Conservation (phyloP, 2,888 invertebrate genomes). For the Oegoconia quadripuncta region DNA sequence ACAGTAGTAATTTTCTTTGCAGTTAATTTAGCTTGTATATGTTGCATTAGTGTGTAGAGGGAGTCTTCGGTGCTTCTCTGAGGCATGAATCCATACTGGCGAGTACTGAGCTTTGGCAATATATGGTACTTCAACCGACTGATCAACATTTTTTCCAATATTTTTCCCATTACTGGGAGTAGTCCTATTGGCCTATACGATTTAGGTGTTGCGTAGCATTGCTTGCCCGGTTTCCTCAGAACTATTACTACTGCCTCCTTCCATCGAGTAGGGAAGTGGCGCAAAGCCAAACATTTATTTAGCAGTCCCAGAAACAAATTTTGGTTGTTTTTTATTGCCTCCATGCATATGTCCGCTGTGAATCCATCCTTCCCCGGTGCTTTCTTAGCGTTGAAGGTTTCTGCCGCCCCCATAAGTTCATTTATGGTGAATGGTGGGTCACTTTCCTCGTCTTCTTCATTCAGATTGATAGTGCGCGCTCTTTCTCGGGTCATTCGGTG, state of each 20-base stretch:
- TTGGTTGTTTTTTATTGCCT: conserved; percentile 8
- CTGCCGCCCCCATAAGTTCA: conserved; percentile 10
- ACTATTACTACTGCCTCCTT: conserved; percentile 14
- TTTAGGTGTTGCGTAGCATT: conserved; percentile 6
- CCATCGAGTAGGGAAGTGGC: conserved; percentile 12
- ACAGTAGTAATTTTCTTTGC: too few relatives aligned
- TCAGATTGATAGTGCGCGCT: background rate
- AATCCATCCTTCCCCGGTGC: conserved; percentile 24
- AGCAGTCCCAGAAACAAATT: conserved; percentile 13
- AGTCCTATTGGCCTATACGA: conserved; percentile 15
- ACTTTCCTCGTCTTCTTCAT: background rate
- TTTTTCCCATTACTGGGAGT: conserved; percentile 17
- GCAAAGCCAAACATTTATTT: conserved; percentile 10
- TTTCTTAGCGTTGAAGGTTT: conserved; percentile 18
- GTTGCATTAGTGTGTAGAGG: too few relatives aligned
- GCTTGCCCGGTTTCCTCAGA: too few relatives aligned
- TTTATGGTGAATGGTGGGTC: conserved; percentile 19
- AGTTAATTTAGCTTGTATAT: too few relatives aligned
- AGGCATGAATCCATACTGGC: too few relatives aligned
- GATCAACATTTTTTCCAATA: conserved; percentile 16
- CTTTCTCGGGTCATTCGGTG: background rate
- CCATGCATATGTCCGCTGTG: conserved; percentile 25
- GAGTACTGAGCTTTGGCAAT: background rate
- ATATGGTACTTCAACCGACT: conserved; percentile 7
- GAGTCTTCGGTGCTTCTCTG: background rate